These are phyloP conservation scores for Adineta ricciae DNA, from an alignment of 2,888 invertebrate genomes.

Conservation along the genomic window DNA sequence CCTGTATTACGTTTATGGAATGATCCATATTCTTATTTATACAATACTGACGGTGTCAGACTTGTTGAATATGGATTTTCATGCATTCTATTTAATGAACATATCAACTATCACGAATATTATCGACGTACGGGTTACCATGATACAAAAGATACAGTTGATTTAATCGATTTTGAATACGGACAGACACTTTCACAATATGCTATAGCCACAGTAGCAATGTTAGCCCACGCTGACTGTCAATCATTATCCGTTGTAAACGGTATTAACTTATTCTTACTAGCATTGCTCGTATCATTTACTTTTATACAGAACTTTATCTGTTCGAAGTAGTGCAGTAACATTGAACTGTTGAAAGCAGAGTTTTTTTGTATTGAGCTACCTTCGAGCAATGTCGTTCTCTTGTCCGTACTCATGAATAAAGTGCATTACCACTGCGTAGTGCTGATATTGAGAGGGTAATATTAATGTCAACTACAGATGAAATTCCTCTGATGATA, in stretches of 20 bases:
- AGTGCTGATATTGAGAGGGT: no score
- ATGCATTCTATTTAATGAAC: background rate
- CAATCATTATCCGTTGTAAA: background rate
- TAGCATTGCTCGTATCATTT: background rate
- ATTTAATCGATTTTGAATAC: conserved; percentile 4
- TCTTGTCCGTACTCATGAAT: no score
- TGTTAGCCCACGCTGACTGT: background rate
- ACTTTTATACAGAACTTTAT: no score
- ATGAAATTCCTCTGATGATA: no score
- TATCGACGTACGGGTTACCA: background rate
- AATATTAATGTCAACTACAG: no score
- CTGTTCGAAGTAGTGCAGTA: no score
- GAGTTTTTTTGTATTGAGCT: no score
- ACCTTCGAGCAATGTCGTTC: no score
- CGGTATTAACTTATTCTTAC: background rate
- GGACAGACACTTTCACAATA: background rate
- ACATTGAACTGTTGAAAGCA: no score
- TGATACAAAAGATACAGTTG: background rate
- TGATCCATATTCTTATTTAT: background rate
- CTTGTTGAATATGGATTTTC: background rate
- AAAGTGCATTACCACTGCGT: no score
- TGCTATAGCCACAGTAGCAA: background rate
- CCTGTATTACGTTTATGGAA: background rate
- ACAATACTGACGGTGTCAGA: background rate
- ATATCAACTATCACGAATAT: background rate